A percentile compares a stretch with the other conserved stretches of the same genome.
These are phyloP conservation scores for Sceloporus undulatus DNA, from an alignment of 2,113 vertebrate species.

Conservation along the genomic window DNA sequence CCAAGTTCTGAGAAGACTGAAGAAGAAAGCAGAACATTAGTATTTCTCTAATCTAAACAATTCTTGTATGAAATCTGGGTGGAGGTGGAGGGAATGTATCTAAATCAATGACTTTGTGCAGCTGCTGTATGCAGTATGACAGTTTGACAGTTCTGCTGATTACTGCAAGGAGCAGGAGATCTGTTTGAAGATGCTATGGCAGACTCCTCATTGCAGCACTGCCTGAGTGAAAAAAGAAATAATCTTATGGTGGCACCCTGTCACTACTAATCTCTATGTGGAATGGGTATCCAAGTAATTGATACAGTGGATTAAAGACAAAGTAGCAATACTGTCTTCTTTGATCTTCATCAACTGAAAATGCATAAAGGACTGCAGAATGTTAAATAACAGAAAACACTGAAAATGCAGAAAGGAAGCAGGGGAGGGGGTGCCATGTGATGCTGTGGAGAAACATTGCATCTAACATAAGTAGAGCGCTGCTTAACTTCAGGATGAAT, in stretches of 20 bases:
- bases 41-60: not conserved
- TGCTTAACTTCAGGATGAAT: conserved; percentile 6
- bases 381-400: not conserved
- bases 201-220: not conserved
- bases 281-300: not conserved
- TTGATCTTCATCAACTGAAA: conserved; percentile 28
- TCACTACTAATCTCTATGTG: not conserved
- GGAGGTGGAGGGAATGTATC: not conserved
- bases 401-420: not conserved
- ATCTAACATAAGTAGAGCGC: not conserved
- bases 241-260: not conserved
- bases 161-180: not conserved
- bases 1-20: not conserved
- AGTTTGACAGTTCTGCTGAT: conserved; percentile 8
- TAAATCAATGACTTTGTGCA: not conserved
- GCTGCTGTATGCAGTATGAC: conserved; percentile 15
- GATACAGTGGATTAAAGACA: not conserved
- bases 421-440: not conserved
- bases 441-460: not conserved
- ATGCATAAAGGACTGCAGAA: not conserved
- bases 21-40: not conserved
- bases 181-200: conserved; percentile 1
- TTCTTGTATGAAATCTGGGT: not conserved
- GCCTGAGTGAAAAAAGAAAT: not conserved
- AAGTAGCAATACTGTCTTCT: not conserved